phyloP scores from a whole-genome alignment of 2,888 invertebrate species.

The Diarsia mendica region DNA sequence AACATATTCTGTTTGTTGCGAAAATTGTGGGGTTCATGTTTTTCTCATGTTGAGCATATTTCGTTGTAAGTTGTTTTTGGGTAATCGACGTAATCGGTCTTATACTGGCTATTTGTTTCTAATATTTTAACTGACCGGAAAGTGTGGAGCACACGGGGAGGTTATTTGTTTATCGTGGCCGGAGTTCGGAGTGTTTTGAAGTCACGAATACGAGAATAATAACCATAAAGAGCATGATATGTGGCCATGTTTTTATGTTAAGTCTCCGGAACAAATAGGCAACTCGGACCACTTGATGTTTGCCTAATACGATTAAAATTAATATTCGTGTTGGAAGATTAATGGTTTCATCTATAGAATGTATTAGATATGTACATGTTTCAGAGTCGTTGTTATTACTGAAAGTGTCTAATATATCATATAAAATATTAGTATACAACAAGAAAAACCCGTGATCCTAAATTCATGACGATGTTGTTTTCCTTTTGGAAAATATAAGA shows the following conservation, averaged over 20 bases:
- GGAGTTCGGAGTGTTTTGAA: slow-evolving; percentile 38
- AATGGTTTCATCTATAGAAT: slow-evolving; percentile 4
- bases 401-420: slow-evolving; percentile 29
- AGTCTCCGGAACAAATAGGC: slow-evolving; percentile 25
- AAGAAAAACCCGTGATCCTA: slow-evolving; percentile 64
- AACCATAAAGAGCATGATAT: slow-evolving; percentile 43
- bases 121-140: slow-evolving; percentile 63
- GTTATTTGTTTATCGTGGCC: slow-evolving; percentile 56
- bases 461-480: slow-evolving; percentile 73
- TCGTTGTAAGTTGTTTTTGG: slow-evolving; percentile 78
- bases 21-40: slow-evolving; percentile 82
- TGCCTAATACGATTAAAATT: slow-evolving; percentile 19
- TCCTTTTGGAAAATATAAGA: slow-evolving; percentile 67
- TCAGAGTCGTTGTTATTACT: slow-evolving; percentile 28
- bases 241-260: slow-evolving; percentile 47
- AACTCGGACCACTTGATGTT: slow-evolving; percentile 13
- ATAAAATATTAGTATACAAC: slow-evolving; percentile 57
- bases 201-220: slow-evolving; percentile 47
- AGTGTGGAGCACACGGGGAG: slow-evolving; percentile 35
- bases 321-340: slow-evolving; percentile 12
- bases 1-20: slow-evolving; percentile 87
- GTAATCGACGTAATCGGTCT: slow-evolving; percentile 68
- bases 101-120: slow-evolving; percentile 50
- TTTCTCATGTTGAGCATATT: slow-evolving; percentile 75
- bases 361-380: not conserved